These are phyloP conservation scores for Heliconius congener DNA, from an alignment of 1,140 invertebrate genomes.

Conservation along the genomic window DNA sequence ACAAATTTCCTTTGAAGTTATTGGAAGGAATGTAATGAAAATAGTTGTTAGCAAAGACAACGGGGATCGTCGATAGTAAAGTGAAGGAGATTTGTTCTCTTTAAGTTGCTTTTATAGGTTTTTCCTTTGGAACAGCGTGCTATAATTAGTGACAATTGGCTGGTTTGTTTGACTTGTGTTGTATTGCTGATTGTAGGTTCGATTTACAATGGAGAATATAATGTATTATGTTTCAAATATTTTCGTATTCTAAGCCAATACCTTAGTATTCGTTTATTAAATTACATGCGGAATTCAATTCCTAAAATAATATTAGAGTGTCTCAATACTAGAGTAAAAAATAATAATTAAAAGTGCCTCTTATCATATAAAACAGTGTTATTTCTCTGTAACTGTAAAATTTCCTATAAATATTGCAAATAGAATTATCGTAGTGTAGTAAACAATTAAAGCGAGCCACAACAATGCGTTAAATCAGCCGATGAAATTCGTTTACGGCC, in stretches of 20 bases:
- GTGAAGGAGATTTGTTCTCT: conserved; percentile 22
- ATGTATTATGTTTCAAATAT: too few relatives aligned
- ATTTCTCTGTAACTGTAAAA: not conserved
- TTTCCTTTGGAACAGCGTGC: not conserved
- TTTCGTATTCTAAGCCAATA: too few relatives aligned
- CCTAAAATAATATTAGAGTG: too few relatives aligned
- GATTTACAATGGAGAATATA: too few relatives aligned
- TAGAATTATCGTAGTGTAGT: conserved; percentile 12
- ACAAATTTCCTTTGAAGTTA: conserved; percentile 26
- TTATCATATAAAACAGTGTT: not conserved
- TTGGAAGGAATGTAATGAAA: conserved; percentile 27
- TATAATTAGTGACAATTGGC: not conserved
- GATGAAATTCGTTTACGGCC: conserved; percentile 34
- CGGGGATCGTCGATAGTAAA: conserved; percentile 21
- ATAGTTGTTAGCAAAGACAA: conserved; percentile 20
- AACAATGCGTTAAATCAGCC: conserved; percentile 41
- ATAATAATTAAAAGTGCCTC: too few relatives aligned
- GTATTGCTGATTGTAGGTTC: too few relatives aligned
- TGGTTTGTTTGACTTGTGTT: too few relatives aligned
- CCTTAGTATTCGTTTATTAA: too few relatives aligned
- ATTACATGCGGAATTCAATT: too few relatives aligned
- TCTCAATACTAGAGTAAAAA: too few relatives aligned
- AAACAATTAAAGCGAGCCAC: conserved; percentile 32
- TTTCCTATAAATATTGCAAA: not conserved
- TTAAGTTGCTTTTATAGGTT: not conserved